These are phyloP conservation scores for Osmerus mordax DNA, from an alignment of 2,113 vertebrate species.

Conservation along the genomic window DNA sequence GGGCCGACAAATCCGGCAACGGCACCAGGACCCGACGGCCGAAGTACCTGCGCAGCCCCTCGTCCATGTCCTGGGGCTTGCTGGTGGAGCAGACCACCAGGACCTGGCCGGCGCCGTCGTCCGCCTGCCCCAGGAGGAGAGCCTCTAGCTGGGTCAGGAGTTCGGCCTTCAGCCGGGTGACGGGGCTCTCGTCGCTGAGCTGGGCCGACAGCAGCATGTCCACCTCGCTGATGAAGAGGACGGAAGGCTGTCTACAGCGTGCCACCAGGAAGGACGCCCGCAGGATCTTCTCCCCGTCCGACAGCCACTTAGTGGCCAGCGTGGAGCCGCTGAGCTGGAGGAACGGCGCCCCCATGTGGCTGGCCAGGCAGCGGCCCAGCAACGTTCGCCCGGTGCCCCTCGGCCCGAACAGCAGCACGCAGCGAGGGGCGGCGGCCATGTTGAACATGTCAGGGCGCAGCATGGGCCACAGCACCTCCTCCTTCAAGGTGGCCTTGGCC, in stretches of 20 bases:
- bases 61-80: conserved; percentile 95
- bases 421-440: conserved; percentile 73
- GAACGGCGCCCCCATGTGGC: conserved; percentile 91
- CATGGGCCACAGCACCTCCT: conserved; percentile 94
- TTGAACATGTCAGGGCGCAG: conserved; percentile 92
- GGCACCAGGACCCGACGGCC: conserved; percentile 91
- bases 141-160: conserved; percentile 94
- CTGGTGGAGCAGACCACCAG: conserved; percentile 94
- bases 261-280: conserved; percentile 91
- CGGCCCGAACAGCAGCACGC: conserved; percentile 91
- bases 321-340: conserved; percentile 87
- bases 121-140: conserved; percentile 85
- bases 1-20: conserved; percentile 87
- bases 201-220: conserved; percentile 91
- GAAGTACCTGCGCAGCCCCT: conserved; percentile 94
- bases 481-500: conserved; percentile 89
- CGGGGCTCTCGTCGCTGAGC: conserved; percentile 87
- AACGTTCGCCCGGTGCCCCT: conserved; percentile 91
- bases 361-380: conserved; percentile 89
- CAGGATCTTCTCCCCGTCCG: conserved; percentile 90
- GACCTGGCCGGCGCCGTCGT: conserved; percentile 84
- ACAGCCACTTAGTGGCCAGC: conserved; percentile 90
- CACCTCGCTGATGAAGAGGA: conserved; percentile 94
- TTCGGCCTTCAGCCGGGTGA: conserved; percentile 88
- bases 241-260: conserved; percentile 88